These are phyloP conservation scores for Hedya salicella DNA, from an alignment of 2,888 invertebrate genomes.

Conservation along the genomic window DNA sequence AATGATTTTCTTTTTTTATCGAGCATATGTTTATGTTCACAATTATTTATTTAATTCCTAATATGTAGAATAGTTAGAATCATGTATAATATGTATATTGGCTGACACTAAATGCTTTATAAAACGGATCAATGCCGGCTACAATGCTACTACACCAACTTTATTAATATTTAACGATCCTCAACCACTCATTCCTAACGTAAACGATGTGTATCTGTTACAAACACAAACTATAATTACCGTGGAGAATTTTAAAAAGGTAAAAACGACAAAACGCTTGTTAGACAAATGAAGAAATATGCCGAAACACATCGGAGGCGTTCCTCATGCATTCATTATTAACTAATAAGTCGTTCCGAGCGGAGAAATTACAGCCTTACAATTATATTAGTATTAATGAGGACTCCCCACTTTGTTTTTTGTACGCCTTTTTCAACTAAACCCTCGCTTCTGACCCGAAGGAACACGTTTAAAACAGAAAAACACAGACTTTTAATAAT, in stretches of 20 bases:
- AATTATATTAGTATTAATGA: slow-evolving; percentile 83
- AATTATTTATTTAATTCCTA: too few species aligned
- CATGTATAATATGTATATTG: neutral
- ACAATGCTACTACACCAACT: neutral
- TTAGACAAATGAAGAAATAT: slow-evolving; percentile 78
- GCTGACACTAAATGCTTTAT: neutral
- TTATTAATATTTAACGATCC: slow-evolving; percentile 24
- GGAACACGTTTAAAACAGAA: slow-evolving; percentile 34
- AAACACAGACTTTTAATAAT: slow-evolving; percentile 35
- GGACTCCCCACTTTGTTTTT: slow-evolving; percentile 66
- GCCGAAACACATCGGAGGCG: slow-evolving; percentile 73
- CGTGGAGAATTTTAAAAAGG: slow-evolving; percentile 61
- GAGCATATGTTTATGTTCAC: too few species aligned
- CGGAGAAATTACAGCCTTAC: slow-evolving; percentile 77
- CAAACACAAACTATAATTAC: slow-evolving; percentile 72
- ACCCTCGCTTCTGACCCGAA: slow-evolving; percentile 22
- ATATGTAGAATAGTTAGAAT: too few species aligned
- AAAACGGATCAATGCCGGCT: neutral
- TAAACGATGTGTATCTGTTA: slow-evolving; percentile 36
- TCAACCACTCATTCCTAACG: slow-evolving; percentile 10
- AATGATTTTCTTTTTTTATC: too few species aligned
- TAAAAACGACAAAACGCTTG: slow-evolving; percentile 59
- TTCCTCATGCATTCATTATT: slow-evolving; percentile 79
- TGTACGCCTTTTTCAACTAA: slow-evolving; percentile 54
- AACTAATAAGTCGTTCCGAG: slow-evolving; percentile 82